Percentiles rank a stretch among this genome's conserved stretches.
Evolutionary conservation across 2,797 vertebrate species (phyloP).

Genomic region (Pangasius mekongensis): DNA sequence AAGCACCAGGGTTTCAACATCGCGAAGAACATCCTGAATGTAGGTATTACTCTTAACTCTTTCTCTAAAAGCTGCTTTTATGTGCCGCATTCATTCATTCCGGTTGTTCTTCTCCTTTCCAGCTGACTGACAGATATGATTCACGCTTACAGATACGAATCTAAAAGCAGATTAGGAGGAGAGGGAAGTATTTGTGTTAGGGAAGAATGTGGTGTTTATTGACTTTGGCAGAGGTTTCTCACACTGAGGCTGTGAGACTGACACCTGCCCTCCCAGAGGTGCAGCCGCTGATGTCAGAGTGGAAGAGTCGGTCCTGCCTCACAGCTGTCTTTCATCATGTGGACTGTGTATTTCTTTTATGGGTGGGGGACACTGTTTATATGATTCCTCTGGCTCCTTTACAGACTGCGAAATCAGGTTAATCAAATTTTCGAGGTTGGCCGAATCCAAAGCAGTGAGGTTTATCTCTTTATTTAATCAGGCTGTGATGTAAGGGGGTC

Average conservation of each 20-base stretch:
- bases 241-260: conserved; percentile 27
- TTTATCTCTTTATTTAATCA: background rate
- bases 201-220: background rate
- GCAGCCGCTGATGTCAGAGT: conserved; percentile 38
- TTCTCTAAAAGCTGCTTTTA: background rate
- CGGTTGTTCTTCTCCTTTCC: background rate
- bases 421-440: background rate
- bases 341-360: background rate
- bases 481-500: background rate
- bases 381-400: background rate
- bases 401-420: background rate
- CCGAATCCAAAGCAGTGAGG: background rate
- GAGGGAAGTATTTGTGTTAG: background rate
- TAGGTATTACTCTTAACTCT: background rate
- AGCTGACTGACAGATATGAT: background rate
- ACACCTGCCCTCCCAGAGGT: conserved; percentile 35
- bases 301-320: conserved; percentile 17
- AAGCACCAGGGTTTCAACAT: too few species aligned
- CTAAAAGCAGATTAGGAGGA: background rate
- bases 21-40: background rate
- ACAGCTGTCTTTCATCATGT: conserved; percentile 8
- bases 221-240: conserved; percentile 11
- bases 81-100: too few species aligned
- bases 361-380: background rate
- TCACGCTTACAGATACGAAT: background rate